A percentile compares a stretch with the other conserved stretches of the same genome.
Evolutionary conservation across 1,140 invertebrate species (phyloP).

Genomic region (Argopecten irradians): DNA sequence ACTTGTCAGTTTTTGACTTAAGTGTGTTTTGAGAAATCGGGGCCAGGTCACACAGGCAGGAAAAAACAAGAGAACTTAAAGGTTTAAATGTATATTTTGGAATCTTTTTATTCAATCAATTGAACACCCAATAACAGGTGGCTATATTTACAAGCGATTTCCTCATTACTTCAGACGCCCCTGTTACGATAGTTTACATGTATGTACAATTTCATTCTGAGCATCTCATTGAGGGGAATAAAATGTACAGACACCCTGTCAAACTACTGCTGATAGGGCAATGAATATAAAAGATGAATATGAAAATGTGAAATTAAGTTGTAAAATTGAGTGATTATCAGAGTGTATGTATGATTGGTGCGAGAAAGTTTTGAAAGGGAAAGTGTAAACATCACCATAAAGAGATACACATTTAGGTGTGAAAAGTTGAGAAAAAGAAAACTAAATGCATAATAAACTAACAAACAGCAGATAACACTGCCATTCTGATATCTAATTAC

Average conservation of each 20-base stretch:
- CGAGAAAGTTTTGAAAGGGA: not conserved
- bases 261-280: not conserved
- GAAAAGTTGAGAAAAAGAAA: not conserved
- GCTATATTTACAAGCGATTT: not conserved
- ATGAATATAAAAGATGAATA: not conserved
- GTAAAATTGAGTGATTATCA: not conserved
- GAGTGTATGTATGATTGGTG: not conserved
- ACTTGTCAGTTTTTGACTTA: no score
- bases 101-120: conserved; percentile 13
- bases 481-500: no score
- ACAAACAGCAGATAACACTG: no score
- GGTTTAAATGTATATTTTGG: not conserved
- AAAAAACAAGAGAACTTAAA: not conserved
- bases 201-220: not conserved
- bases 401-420: not conserved
- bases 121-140: not conserved
- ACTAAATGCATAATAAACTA: no score
- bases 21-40: no score
- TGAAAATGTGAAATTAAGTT: not conserved
- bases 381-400: not conserved
- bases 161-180: not conserved
- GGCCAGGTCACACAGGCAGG: no score
- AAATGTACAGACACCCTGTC: not conserved
- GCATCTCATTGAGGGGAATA: not conserved
- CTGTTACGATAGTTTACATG: not conserved